These are phyloP conservation scores for Cassiopea andromeda DNA, from an alignment of 30 jellyfish, hydroid and myxozoan species.

Conservation along the genomic window DNA sequence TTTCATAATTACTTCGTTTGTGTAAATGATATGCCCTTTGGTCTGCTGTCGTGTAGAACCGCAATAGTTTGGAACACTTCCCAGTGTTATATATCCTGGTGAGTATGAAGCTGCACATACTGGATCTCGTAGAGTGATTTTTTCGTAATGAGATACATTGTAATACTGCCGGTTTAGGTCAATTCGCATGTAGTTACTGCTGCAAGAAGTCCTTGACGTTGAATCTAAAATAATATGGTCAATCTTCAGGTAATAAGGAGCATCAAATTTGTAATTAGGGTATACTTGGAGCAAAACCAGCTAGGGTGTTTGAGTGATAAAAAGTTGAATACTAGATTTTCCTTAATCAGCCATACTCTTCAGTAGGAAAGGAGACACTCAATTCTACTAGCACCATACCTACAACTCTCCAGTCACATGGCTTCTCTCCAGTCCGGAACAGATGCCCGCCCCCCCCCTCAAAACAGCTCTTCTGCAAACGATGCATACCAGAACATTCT, in stretches of 20 bases:
- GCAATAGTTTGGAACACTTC: constrained; percentile 24
- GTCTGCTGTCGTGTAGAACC: constrained; percentile 36
- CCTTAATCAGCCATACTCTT: too few species aligned
- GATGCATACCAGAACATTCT: too few species aligned
- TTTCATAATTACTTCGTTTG: constrained; percentile 48
- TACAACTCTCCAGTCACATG: too few species aligned
- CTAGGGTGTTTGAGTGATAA: neutral
- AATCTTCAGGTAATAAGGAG: neutral
- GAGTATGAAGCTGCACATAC: constrained; percentile 21
- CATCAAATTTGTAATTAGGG: neutral
- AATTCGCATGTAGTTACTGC: constrained; percentile 37
- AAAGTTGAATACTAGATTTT: too few species aligned
- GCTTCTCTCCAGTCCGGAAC: too few species aligned
- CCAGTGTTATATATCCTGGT: constrained; percentile 18
- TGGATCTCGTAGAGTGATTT: constrained; percentile 21
- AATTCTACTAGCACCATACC: too few species aligned
- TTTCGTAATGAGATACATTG: constrained; percentile 7
- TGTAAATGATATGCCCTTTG: constrained; percentile 26
- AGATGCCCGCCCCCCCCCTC: too few species aligned
- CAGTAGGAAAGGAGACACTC: too few species aligned
- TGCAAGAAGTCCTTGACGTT: constrained; percentile 32
- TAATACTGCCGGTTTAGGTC: constrained; percentile 35
- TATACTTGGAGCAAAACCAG: too few species aligned
- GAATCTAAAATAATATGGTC: constrained; percentile 1
- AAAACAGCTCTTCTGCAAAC: too few species aligned